Conservation (phyloP, 2,113 vertebrate species). For the Dromaius novaehollandiae region DNA sequence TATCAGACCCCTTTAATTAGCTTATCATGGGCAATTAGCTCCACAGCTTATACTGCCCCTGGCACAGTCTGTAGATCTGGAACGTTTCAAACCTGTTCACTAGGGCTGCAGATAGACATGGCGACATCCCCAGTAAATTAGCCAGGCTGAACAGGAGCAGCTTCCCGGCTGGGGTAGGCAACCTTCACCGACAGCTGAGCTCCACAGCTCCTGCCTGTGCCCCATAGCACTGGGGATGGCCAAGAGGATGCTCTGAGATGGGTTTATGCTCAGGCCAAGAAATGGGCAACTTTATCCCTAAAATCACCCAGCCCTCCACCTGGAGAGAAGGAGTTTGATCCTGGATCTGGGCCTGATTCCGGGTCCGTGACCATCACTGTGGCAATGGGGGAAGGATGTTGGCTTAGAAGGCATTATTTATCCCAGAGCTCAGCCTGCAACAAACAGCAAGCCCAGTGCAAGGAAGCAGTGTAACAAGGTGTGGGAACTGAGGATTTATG, state of each 20-base stretch:
- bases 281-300: neutral
- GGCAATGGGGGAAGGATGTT: neutral
- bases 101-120: neutral
- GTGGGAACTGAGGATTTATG: neutral
- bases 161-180: neutral
- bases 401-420: neutral
- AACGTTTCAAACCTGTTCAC: neutral
- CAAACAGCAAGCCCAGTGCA: neutral
- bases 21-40: slow-evolving; percentile 70
- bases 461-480: neutral
- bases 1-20: slow-evolving; percentile 63
- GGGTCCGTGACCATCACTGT: neutral
- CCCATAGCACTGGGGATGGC: fast-evolving
- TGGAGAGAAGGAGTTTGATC: neutral
- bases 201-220: neutral
- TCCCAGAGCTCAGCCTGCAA: neutral
- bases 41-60: slow-evolving; percentile 51
- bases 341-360: neutral
- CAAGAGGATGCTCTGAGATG: neutral
- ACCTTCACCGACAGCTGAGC: neutral
- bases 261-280: neutral
- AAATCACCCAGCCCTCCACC: neutral
- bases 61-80: slow-evolving; percentile 12
- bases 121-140: fast-evolving
- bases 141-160: no score